Evolutionary conservation across 1,140 invertebrate species (phyloP).

Genomic region (Xylocopa sonorina): DNA sequence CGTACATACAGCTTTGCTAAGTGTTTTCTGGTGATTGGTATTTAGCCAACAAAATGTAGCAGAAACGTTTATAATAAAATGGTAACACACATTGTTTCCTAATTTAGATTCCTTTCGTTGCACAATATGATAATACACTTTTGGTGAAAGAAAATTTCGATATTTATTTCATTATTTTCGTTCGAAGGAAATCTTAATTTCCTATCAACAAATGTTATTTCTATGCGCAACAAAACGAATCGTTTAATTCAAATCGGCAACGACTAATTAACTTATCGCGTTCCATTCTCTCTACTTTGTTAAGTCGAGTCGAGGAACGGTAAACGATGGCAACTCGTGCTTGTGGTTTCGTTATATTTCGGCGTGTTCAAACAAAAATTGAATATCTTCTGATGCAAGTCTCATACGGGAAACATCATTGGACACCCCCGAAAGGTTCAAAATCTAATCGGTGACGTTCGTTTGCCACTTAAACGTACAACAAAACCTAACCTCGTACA

Average conservation of each 20-base stretch:
- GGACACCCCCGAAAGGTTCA: conserved; percentile 90
- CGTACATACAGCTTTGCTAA: conserved; percentile 80
- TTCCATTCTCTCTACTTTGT: no score
- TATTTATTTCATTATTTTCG: no score
- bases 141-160: no score
- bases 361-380: conserved; percentile 82
- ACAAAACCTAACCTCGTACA: background rate
- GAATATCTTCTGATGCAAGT: conserved; percentile 88
- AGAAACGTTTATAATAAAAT: conserved; percentile 82
- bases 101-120: conserved; percentile 67
- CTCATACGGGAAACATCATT: conserved; percentile 88
- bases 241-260: background rate
- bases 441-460: background rate
- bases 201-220: no score
- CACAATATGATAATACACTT: no score
- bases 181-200: no score
- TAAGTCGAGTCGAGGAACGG: no score
- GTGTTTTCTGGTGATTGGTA: conserved; percentile 82
- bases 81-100: conserved; percentile 79
- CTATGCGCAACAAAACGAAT: no score
- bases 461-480: background rate
- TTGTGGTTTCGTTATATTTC: conserved; percentile 88
- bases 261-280: background rate
- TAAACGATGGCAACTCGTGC: conserved; percentile 78
- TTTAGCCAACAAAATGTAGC: conserved; percentile 80